Conservation (phyloP, 2,113 vertebrate species). For the Capreolus pygargus region DNA sequence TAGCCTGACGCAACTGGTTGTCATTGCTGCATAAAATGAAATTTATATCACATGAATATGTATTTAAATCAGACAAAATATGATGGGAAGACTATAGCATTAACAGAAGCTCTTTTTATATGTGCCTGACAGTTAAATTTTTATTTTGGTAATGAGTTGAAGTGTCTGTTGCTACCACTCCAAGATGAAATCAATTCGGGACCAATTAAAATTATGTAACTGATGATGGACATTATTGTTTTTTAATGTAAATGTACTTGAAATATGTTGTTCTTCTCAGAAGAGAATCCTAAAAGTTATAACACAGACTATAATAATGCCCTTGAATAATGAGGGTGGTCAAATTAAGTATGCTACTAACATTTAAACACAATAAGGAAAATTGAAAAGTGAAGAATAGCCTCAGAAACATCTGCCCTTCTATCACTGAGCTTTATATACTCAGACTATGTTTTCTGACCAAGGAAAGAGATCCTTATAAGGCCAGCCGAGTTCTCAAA, state of each 20-base stretch:
- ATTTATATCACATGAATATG: constrained; percentile 74
- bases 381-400: constrained; percentile 27
- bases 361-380: constrained; percentile 45
- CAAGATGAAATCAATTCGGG: constrained; percentile 60
- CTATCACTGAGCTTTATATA: not conserved
- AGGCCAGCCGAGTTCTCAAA: constrained; percentile 38
- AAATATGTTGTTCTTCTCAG: constrained; percentile 35
- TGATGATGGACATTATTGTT: constrained; percentile 48
- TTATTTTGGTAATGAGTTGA: constrained; percentile 33
- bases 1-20: constrained; percentile 60
- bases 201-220: constrained; percentile 49
- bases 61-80: constrained; percentile 62
- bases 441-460: constrained; percentile 45
- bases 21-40: constrained; percentile 64
- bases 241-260: constrained; percentile 44
- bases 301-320: constrained; percentile 20
- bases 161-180: not conserved
- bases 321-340: constrained; percentile 33
- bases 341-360: constrained; percentile 53
- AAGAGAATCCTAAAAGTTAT: constrained; percentile 15
- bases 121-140: constrained; percentile 31
- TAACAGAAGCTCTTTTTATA: constrained; percentile 38
- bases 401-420: not conserved
- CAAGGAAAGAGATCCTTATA: constrained; percentile 36
- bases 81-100: not conserved